Base-by-base conservation (phyloP, 2,888 invertebrate species). In the Drosophila pseudotalamancana region DNA sequence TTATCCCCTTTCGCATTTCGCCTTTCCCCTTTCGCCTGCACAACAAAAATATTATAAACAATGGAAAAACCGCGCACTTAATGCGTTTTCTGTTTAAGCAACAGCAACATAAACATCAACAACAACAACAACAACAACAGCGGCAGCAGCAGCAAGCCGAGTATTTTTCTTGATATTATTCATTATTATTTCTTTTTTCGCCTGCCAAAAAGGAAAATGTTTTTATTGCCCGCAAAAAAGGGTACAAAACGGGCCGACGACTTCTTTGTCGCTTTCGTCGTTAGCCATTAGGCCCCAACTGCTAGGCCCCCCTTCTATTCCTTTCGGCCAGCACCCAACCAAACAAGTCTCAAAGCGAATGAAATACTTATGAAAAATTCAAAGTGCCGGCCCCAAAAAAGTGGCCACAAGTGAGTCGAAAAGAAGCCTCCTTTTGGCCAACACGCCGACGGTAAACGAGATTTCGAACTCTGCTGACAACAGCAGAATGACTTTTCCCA, bases 11-110 rank as follows among this genome's bases (percentile, higher is more conserved):
- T n/a, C n/a, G n/a, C n/a, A n/a, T n/a, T n/a, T n/a, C n/a, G n/a
- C n/a, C n/a, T n/a, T n/a, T n/a, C n/a, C n/a, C n/a, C n/a, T n/a
- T n/a, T n/a, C n/a, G n/a, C n/a, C n/a, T n/a, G n/a, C n/a, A n/a
- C n/a, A 56, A 14, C 39, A 45, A 34, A 48, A 76, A 67, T 75
- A 68, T 85, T 84, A 87, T 81, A 87, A 87, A 87, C 89, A 87
- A 87, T 87, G 82, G 69, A 53, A 64, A 88, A 87, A 88, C 84
- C 88, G 84, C 86, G 88, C 88, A 87, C 79, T 87, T 87, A 88
- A 87, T 88, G 88, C 87, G 88, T 84, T 88, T 87, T 87, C 80
- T 77, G 77, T 85, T 88, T 69, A 57, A 27, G 19, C 76, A 60
- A 50, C 54, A 54, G 42, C 43, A 61, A 19, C 42, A 50, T 37